These are phyloP conservation scores for Melanotaenia nigrans DNA, from an alignment of 2,797 vertebrate genomes.

Conservation along the genomic window DNA sequence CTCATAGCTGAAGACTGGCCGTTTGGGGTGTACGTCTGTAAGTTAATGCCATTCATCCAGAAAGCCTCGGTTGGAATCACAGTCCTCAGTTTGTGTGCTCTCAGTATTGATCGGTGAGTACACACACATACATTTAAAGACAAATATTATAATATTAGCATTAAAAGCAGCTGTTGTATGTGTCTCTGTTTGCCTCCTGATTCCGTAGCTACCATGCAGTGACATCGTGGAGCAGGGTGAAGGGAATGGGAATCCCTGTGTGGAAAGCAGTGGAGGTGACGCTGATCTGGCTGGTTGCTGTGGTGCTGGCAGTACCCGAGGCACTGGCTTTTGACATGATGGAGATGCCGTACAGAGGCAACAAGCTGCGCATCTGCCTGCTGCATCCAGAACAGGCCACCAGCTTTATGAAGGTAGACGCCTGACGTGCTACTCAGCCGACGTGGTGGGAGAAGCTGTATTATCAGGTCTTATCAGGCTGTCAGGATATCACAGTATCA, in stretches of 20 bases:
- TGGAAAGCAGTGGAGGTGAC: constrained; percentile 89
- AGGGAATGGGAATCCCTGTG: constrained; percentile 90
- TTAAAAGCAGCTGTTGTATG: not conserved
- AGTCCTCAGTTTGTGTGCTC: constrained; percentile 90
- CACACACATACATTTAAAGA: not conserved
- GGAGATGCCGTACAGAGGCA: constrained; percentile 84
- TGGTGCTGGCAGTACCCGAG: constrained; percentile 88
- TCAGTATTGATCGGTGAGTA: constrained; percentile 89
- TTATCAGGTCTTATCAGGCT: too few relatives aligned
- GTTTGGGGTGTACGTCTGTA: constrained; percentile 88
- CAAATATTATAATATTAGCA: not conserved
- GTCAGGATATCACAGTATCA: too few relatives aligned
- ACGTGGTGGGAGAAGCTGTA: too few relatives aligned
- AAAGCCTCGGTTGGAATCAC: constrained; percentile 92
- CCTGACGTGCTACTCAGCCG: not conserved
- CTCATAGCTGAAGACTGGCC: constrained; percentile 90
- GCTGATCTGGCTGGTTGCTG: constrained; percentile 87
- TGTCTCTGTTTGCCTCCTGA: not conserved
- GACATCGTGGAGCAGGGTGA: constrained; percentile 91
- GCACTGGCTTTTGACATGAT: constrained; percentile 88
- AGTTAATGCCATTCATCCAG: constrained; percentile 90
- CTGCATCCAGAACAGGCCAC: constrained; percentile 83
- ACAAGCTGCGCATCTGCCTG: constrained; percentile 86
- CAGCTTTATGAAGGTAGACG: constrained; percentile 84
- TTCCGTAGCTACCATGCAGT: constrained; percentile 87